Base-by-base conservation (phyloP, 1,140 invertebrate species). In the Chlorops oryzae region DNA sequence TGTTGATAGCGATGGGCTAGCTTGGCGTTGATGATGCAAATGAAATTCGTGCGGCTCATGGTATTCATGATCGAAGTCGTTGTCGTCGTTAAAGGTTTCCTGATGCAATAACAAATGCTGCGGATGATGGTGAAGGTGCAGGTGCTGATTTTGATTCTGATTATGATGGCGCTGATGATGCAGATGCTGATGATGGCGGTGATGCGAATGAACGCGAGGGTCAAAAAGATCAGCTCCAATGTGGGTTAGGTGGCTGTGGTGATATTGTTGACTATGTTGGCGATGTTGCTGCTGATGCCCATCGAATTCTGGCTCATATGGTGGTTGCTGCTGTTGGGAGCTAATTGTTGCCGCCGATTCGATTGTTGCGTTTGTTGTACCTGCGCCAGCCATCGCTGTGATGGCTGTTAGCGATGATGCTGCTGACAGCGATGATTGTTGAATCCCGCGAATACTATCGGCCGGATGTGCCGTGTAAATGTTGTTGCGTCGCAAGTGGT, bases 381-480 rank as follows among this genome's bases (percentile, higher is more conserved):
- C 42, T 45, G 47, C 52, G 1, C 55, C 27, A 43, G 58, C 49
- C 51, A 51, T 51, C 44, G 52, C 48, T 24, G 54, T 48, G 48
- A 58, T 55, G 43, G 56, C 41, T 41, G 51, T 49, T 12, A 51
- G 45, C 18, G 52, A 54, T 39, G 52, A 54, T 17, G 52, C 42
- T 21, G 52, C 45, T 22, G 40, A 42, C 10, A 42, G 51, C 55
- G 56, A 52, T 23, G 59, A 53, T 50, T 58, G 46, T 25, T 54
- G 64, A 54, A 70, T 23, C n/a, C 66, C 66, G 6, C 66, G 56
- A 55, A 70, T 67, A 23, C 66, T 70, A 35, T 70, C 66, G 35
- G 66, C 66, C 39, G 66, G 66, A 54, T 70, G 66, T 18, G 66
- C 66, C 23, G 66, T 70, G 21, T 70, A 70, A 46, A 70, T 70